These are phyloP conservation scores for Capitulum mitella DNA, from an alignment of 2,888 invertebrate genomes.

Conservation along the genomic window DNA sequence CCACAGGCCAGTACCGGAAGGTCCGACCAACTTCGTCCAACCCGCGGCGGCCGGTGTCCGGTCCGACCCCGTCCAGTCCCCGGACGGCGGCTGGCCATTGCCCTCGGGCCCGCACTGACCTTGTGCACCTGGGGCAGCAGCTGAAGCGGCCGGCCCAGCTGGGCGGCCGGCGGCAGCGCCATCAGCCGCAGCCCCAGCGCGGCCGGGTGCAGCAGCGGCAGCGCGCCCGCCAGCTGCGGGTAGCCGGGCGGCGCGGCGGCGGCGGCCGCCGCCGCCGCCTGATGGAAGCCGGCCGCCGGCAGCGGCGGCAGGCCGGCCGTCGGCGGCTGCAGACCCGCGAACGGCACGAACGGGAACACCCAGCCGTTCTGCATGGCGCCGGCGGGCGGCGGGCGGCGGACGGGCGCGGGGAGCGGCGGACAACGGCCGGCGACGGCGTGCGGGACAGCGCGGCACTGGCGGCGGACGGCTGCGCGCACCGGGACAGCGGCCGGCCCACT, in stretches of 20 bases:
- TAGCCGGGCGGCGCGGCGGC: constrained; percentile 5
- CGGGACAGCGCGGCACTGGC: background rate
- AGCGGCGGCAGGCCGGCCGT: constrained; percentile 7
- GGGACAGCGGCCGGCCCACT: background rate
- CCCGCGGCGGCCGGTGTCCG: background rate
- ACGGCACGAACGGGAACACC: constrained; percentile 20
- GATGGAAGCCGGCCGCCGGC: background rate
- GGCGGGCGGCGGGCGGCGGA: background rate
- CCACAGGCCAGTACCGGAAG: background rate
- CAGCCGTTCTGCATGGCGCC: constrained; percentile 18
- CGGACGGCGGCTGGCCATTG: background rate
- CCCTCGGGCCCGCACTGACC: background rate
- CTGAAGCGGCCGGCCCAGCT: constrained; percentile 16
- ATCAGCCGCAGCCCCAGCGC: constrained; percentile 2
- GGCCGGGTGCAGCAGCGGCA: constrained; percentile 22
- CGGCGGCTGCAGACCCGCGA: constrained; percentile 19
- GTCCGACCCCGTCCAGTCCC: background rate
- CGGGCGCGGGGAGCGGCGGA: background rate
- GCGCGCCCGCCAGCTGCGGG: background rate
- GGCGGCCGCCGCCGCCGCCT: background rate
- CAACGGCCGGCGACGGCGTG: too few relatives aligned
- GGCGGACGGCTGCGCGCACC: background rate
- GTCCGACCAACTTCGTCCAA: background rate
- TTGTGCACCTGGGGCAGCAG: constrained; percentile 18
- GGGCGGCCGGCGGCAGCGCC: constrained; percentile 21